Percentiles rank a stretch among this genome's conserved stretches.
Evolutionary conservation across 2,113 vertebrate species (phyloP).

Genomic region (Poecile atricapillus): DNA sequence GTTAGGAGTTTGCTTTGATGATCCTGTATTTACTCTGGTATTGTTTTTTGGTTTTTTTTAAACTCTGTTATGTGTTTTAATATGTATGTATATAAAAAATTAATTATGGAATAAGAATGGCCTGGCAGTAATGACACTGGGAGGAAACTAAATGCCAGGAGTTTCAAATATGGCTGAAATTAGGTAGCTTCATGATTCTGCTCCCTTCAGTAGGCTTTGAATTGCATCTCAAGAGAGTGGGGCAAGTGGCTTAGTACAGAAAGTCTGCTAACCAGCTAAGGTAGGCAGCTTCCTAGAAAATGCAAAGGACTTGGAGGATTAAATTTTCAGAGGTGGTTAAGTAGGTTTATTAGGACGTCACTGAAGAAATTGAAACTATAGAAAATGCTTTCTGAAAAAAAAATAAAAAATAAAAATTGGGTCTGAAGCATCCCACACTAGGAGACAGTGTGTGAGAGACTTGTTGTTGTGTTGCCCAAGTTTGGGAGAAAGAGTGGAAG

Average conservation of each 20-base stretch:
- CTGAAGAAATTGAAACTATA: neutral
- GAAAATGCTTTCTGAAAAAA: neutral
- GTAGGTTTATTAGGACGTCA: neutral
- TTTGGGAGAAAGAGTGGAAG: neutral
- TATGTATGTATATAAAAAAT: neutral
- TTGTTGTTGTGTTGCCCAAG: neutral
- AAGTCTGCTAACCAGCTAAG: neutral
- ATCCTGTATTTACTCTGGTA: neutral
- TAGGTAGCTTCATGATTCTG: neutral
- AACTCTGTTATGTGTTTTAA: neutral
- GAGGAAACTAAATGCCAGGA: neutral
- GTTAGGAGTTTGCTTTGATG: neutral
- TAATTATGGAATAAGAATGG: neutral
- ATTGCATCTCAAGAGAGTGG: neutral
- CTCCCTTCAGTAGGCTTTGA: neutral
- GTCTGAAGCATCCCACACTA: neutral
- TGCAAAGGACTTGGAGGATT: neutral
- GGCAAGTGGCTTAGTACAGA: neutral
- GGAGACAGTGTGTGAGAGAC: neutral
- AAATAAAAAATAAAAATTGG: neutral
- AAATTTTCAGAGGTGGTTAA: neutral
- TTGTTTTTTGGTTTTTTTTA: too few species aligned
- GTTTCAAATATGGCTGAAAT: neutral
- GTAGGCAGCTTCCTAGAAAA: neutral
- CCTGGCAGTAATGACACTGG: neutral